Evolutionary conservation across 2,113 vertebrate species (phyloP).

Genomic region (Amblyopsis rosae): DNA sequence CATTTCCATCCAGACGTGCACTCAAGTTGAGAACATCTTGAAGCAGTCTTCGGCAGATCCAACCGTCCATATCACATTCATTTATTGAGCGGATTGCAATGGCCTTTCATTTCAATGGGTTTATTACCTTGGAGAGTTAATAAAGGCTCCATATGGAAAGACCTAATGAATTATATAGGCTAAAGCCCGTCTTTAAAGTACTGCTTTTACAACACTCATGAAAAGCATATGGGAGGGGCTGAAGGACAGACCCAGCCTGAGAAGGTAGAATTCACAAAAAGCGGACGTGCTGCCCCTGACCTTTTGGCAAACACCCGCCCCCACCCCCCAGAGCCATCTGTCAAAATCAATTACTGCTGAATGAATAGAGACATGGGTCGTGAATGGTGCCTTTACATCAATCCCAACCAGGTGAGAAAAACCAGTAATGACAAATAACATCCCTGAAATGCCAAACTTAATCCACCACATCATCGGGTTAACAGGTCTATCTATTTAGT

Average conservation of each 20-base stretch:
- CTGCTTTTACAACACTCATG: conserved; percentile 14
- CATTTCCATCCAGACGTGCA: conserved; percentile 2
- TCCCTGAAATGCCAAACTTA: conserved; percentile 45
- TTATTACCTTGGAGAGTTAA: background rate
- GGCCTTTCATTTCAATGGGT: background rate
- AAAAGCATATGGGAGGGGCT: conserved; percentile 18
- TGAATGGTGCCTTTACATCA: conserved; percentile 21
- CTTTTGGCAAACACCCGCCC: conserved; percentile 24
- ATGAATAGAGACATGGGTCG: conserved; percentile 34
- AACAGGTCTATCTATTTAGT: conserved; percentile 9
- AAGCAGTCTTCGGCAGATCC: background rate
- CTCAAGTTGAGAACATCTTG: background rate
- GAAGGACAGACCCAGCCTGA: background rate
- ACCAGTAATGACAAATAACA: conserved; percentile 40
- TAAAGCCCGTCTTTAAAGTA: background rate
- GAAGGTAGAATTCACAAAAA: conserved; percentile 9
- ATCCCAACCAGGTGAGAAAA: conserved; percentile 30
- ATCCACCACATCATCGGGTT: conserved; percentile 27
- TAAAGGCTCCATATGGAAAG: conserved; percentile 5
- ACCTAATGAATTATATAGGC: conserved; percentile 2
- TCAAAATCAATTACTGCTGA: conserved; percentile 32
- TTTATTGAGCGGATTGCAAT: background rate
- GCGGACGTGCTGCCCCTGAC: conserved; percentile 27
- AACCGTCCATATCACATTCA: background rate
- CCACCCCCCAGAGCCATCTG: conserved; percentile 22